Percentiles rank a stretch among this genome's conserved stretches.
These are phyloP conservation scores for Hypomesus transpacificus DNA, from an alignment of 2,113 vertebrate species.

Conservation along the genomic window DNA sequence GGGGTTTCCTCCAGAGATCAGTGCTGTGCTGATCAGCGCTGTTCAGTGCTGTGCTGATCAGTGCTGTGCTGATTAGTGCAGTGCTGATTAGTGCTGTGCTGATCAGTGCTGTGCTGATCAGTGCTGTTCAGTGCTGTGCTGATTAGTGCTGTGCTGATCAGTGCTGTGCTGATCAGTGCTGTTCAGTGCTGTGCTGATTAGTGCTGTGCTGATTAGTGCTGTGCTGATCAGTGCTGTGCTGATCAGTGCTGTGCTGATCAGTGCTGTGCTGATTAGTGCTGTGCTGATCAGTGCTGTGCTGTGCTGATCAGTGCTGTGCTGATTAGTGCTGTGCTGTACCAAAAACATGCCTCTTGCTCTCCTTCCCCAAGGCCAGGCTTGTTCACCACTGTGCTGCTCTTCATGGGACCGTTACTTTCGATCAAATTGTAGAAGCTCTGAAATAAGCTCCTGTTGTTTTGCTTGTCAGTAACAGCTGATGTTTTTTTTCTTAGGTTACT, in stretches of 20 bases:
- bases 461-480: too few species aligned
- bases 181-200: constrained; percentile 16
- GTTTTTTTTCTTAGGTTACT: too few species aligned
- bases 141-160: constrained; percentile 32
- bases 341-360: constrained; percentile 1
- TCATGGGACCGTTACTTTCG: constrained; percentile 40
- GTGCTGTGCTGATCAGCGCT: constrained; percentile 19
- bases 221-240: constrained; percentile 26
- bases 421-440: background rate
- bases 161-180: constrained; percentile 18
- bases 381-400: constrained; percentile 53
- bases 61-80: constrained; percentile 31
- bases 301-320: constrained; percentile 9
- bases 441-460: too few species aligned
- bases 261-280: constrained; percentile 18
- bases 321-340: constrained; percentile 29
- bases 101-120: constrained; percentile 7
- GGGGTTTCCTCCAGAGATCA: constrained; percentile 11
- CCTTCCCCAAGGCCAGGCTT: constrained; percentile 26
- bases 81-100: constrained; percentile 26
- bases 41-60: constrained; percentile 16
- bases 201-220: constrained; percentile 32
- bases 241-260: too few species aligned
- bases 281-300: constrained; percentile 34
- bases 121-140: constrained; percentile 19